Percentiles rank a stretch among this genome's conserved stretches.
These are phyloP conservation scores for Polypterus senegalus DNA, from an alignment of 2,113 vertebrate genomes.

Conservation along the genomic window DNA sequence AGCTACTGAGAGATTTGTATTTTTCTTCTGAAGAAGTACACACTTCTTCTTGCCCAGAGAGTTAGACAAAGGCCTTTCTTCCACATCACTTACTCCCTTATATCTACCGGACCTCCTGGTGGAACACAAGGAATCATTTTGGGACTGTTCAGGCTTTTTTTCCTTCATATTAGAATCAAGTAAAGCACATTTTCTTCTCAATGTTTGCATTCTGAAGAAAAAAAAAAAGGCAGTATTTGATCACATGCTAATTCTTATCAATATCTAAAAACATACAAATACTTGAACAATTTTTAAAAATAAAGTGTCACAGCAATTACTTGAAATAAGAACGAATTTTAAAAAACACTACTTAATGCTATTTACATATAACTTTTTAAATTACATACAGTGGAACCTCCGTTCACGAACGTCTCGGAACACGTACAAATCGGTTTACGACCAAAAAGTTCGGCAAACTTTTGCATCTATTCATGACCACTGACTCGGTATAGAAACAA, in stretches of 20 bases:
- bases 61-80: slow-evolving; percentile 24
- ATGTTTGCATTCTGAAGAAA: slow-evolving; percentile 46
- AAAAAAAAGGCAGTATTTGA: slow-evolving; percentile 1
- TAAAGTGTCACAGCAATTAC: background rate
- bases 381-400: background rate
- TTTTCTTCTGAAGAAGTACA: slow-evolving; percentile 24
- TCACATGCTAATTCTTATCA: slow-evolving; percentile 11
- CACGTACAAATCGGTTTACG: no score
- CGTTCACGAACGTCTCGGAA: no score
- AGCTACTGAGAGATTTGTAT: slow-evolving; percentile 6
- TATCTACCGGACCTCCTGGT: slow-evolving; percentile 20
- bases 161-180: slow-evolving; percentile 39
- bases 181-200: slow-evolving; percentile 41
- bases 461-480: no score
- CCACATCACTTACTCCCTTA: slow-evolving; percentile 25
- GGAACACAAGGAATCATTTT: slow-evolving; percentile 28
- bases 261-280: background rate
- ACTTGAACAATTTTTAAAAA: background rate
- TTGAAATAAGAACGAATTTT: background rate
- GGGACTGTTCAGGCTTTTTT: slow-evolving; percentile 40
- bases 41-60: slow-evolving; percentile 38
- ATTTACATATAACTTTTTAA: background rate
- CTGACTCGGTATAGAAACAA: no score
- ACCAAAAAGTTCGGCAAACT: no score
- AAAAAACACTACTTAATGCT: background rate